phyloP scores from a whole-genome alignment of 2,888 invertebrate species.

The Synanthedon vespiformis region DNA sequence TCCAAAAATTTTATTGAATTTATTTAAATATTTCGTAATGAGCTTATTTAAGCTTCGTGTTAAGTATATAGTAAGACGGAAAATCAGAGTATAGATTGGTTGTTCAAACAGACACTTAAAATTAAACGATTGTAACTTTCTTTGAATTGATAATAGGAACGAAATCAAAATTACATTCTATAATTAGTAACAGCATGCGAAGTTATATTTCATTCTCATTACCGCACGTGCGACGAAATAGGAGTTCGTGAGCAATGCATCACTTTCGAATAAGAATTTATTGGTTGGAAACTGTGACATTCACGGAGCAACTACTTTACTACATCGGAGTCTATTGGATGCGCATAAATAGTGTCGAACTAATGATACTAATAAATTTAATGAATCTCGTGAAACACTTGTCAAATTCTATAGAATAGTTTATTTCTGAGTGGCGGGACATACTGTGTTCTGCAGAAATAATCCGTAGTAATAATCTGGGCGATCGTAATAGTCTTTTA shows the following conservation, averaged over 20 bases:
- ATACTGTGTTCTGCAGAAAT: no score
- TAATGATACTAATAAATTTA: slow-evolving; percentile 2
- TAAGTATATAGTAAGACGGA: no score
- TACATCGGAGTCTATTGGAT: slow-evolving; percentile 1
- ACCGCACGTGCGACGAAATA: slow-evolving; percentile 35
- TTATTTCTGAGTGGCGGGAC: no score
- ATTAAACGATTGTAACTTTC: no score
- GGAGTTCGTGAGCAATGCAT: slow-evolving; percentile 42
- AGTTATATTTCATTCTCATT: slow-evolving; percentile 42
- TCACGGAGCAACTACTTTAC: slow-evolving; percentile 27
- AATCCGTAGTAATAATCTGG: no score
- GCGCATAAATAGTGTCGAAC: neutral
- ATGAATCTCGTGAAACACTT: slow-evolving; percentile 1
- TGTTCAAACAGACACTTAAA: no score
- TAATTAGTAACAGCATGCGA: slow-evolving; percentile 42
- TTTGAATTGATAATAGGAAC: no score
- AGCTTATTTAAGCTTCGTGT: no score
- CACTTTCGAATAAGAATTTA: slow-evolving; percentile 49
- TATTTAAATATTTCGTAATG: no score
- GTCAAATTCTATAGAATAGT: neutral
- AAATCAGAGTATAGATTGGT: no score
- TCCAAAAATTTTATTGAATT: no score
- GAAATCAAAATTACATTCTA: slow-evolving; percentile 18
- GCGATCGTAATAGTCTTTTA: no score
- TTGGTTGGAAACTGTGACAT: slow-evolving; percentile 38